Evolutionary conservation across 1,140 invertebrate genomes (phyloP).

Genomic region (Hycleus cichorii): DNA sequence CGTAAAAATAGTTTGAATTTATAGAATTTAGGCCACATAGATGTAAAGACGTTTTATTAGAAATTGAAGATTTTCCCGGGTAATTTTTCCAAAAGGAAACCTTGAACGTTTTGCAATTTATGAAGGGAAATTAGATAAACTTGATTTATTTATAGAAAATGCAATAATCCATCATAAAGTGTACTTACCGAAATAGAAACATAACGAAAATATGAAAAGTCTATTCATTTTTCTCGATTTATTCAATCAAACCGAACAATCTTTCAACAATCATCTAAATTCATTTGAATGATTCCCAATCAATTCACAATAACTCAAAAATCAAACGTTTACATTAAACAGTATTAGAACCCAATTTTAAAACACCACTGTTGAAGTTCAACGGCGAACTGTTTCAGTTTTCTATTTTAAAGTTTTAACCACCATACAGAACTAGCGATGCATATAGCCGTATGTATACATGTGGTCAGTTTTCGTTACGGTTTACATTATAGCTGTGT

Average conservation of each 20-base stretch:
- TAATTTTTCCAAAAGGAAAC: too few relatives aligned
- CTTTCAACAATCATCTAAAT: too few relatives aligned
- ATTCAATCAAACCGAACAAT: too few relatives aligned
- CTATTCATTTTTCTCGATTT: background rate
- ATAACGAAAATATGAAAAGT: constrained; percentile 1
- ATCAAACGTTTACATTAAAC: background rate
- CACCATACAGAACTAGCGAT: constrained; percentile 10
- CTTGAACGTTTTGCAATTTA: too few relatives aligned
- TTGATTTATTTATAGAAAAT: too few relatives aligned
- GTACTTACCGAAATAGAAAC: constrained; percentile 8
- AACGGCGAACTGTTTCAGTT: constrained; percentile 6
- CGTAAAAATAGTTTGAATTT: too few relatives aligned
- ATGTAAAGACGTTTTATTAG: too few relatives aligned
- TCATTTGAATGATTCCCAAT: too few relatives aligned
- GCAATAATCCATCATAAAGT: background rate
- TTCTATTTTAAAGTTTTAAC: constrained; percentile 13
- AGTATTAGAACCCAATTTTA: background rate
- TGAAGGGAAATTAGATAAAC: too few relatives aligned
- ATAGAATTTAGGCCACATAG: too few relatives aligned
- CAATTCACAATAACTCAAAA: background rate
- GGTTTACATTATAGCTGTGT: background rate
- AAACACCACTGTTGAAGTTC: constrained; percentile 9
- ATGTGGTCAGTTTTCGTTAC: constrained; percentile 6
- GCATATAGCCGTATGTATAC: background rate
- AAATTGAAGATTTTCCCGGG: too few relatives aligned